Conservation (phyloP, 64 coral and sea anemone species). For the Montipora cactus region DNA sequence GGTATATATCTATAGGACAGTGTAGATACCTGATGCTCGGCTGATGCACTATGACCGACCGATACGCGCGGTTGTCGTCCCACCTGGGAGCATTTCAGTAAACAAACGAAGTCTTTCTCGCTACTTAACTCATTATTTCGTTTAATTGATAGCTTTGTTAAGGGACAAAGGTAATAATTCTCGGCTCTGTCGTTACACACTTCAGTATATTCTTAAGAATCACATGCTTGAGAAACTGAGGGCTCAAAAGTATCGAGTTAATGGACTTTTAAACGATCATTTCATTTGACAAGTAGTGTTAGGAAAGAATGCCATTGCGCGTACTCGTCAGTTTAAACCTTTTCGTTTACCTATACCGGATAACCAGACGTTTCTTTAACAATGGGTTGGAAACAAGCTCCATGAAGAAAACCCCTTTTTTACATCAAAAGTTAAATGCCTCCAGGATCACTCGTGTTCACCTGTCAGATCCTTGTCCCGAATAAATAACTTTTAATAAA, state of each 20-base stretch:
- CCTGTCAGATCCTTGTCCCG: neutral
- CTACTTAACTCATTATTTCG: constrained; percentile 26
- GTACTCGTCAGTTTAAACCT: too few relatives aligned
- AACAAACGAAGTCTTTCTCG: constrained; percentile 2
- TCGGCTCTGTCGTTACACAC: constrained; percentile 8
- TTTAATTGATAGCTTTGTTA: constrained; percentile 37
- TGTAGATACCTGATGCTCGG: too few relatives aligned
- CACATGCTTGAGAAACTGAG: neutral
- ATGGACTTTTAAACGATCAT: too few relatives aligned
- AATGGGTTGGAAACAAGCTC: neutral
- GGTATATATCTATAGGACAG: too few relatives aligned
- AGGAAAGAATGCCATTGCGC: too few relatives aligned
- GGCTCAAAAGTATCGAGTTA: too few relatives aligned
- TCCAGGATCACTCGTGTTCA: neutral
- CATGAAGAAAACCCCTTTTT: neutral
- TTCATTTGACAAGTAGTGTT: too few relatives aligned
- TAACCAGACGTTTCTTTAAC: neutral
- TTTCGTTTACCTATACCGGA: too few relatives aligned
- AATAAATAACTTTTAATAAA: neutral
- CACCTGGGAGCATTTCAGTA: neutral
- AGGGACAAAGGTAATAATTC: neutral
- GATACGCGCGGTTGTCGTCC: too few relatives aligned
- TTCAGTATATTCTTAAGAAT: neutral
- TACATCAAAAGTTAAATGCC: neutral
- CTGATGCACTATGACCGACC: too few relatives aligned